A percentile compares a stretch with the other conserved stretches of the same genome.
Evolutionary conservation across 2,113 vertebrate species (phyloP).

Genomic region (Saguinus imperator): DNA sequence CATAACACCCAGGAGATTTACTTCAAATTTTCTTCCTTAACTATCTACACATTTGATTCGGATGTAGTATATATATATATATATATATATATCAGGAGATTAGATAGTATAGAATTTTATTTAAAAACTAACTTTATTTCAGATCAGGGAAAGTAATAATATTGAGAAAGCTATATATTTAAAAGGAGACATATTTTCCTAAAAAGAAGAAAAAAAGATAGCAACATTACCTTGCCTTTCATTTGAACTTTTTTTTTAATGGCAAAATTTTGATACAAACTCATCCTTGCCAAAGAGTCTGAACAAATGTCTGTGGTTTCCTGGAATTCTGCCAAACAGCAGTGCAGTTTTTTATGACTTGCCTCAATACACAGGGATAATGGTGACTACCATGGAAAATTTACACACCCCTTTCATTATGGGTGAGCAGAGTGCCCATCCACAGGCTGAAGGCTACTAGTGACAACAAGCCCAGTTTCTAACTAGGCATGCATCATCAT

Average conservation of each 20-base stretch:
- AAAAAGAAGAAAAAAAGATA: neutral
- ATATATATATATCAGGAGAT: rapidly evolving
- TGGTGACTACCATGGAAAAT: neutral
- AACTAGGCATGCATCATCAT: neutral
- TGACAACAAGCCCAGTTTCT: neutral
- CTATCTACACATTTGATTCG: neutral
- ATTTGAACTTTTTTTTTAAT: neutral
- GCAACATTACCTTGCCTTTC: neutral
- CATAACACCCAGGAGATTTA: neutral
- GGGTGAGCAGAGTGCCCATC: neutral
- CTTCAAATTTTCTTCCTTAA: neutral
- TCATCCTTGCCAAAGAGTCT: neutral
- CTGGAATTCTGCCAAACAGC: neutral
- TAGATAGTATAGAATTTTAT: neutral
- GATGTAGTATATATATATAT: neutral
- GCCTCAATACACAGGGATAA: neutral
- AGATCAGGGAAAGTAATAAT: neutral
- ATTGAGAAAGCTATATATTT: neutral
- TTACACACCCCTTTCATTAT: neutral
- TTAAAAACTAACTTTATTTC: neutral
- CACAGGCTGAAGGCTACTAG: neutral
- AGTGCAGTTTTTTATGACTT: neutral
- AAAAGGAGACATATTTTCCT: neutral
- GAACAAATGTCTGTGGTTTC: neutral
- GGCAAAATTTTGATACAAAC: neutral